Base-by-base conservation (phyloP, 2,797 vertebrate genomes). In the Cygnus olor region DNA sequence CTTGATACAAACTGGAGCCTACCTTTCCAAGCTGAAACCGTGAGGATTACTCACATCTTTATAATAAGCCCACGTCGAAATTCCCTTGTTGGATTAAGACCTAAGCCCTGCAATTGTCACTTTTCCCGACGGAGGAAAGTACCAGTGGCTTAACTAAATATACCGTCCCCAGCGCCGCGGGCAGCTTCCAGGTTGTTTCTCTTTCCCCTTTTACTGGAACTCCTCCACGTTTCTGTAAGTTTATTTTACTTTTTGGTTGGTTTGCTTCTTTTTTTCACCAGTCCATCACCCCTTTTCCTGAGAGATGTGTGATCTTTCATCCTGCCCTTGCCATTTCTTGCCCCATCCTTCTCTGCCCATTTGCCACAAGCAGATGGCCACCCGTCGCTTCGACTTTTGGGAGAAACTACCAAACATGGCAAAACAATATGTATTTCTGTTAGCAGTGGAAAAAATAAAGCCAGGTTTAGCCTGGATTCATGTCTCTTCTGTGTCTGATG, bases 31-130 rank as follows among this genome's bases (percentile, higher is more conserved):
- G 47, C 25, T 69, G 69, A 88, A 79, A 57, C 27, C 6, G 5
- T 40, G 38, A 81, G 73, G 36, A 57, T 94, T 93, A 89, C 30
- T 89, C 81, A 79, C 51, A 17, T 36, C 15, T 92, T 88, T 88
- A 78, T 92, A 94, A 88, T 85, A 94, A 93, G 14, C 19, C 40
- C 25, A 4, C 12, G 49, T 20, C 80, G 85, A 89, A 91, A 96
- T 77, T 95, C 68, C 56, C 76, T 45, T 58, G 65, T n/a, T 89
- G 85, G 61, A 94, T 94, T 85, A 83, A 88, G 79, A 80, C 32
- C 69, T 92, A 77, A 95, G 21, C 47, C 56, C 85, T 89, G 54
- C 80, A 91, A 74, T 94, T 94, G 93, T 92, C 94, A 78, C 76
- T 94, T 88, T 80, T 71, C 65, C 85, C 79, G 70, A 54, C 56